Percentiles rank a stretch among this genome's conserved stretches.
These are phyloP conservation scores for honey bee (Apis mellifera) DNA, from an alignment of 1,140 invertebrate species.

Conservation along the genomic window DNA sequence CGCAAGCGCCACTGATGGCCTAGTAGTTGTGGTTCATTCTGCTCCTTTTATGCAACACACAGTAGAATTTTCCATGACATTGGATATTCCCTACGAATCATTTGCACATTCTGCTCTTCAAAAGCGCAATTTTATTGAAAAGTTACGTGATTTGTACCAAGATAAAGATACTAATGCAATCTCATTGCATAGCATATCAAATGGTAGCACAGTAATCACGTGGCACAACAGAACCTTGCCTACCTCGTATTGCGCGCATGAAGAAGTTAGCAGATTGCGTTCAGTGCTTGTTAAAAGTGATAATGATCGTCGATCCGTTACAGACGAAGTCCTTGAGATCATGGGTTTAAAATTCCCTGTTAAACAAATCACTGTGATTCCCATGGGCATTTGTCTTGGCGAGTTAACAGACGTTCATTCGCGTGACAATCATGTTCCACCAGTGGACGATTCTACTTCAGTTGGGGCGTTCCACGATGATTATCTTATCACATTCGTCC, in stretches of 20 bases:
- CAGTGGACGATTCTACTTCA: conserved; percentile 80
- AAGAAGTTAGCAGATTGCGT: conserved; percentile 87
- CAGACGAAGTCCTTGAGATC: conserved; percentile 85
- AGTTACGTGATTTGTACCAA: conserved; percentile 87
- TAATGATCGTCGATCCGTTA: conserved; percentile 83
- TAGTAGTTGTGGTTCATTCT: conserved; percentile 88
- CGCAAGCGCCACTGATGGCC: conserved; percentile 87
- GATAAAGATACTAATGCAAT: conserved; percentile 89
- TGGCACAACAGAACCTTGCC: conserved; percentile 90
- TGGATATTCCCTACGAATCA: conserved; percentile 87
- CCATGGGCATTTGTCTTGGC: conserved; percentile 87
- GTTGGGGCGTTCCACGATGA: conserved; percentile 85
- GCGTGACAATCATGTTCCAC: conserved; percentile 74
- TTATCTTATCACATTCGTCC: conserved; percentile 94
- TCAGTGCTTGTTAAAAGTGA: conserved; percentile 86
- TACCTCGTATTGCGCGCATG: conserved; percentile 87
- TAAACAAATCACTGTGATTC: conserved; percentile 86
- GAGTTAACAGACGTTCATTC: conserved; percentile 81
- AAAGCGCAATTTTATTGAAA: conserved; percentile 90
- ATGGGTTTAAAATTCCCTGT: conserved; percentile 91
- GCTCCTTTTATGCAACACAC: conserved; percentile 82
- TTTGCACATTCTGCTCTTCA: conserved; percentile 87
- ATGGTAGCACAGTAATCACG: conserved; percentile 86
- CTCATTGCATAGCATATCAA: conserved; percentile 82
- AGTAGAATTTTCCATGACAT: conserved; percentile 89